phyloP scores from a whole-genome alignment of 2,113 vertebrate genomes.

The Rhinopithecus roxellana region DNA sequence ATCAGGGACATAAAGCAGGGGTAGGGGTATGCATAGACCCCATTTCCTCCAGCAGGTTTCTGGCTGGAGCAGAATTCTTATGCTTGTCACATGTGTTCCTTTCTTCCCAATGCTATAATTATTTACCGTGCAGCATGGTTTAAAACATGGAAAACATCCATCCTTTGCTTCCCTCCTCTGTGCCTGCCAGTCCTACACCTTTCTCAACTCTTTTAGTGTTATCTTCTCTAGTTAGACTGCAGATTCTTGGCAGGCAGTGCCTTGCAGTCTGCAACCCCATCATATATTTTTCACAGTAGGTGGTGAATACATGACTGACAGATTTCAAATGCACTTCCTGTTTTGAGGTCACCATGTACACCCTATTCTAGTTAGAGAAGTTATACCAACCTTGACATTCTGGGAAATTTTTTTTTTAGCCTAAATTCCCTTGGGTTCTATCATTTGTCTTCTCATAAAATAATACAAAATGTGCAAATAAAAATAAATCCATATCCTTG shows the following conservation, averaged over 20 bases:
- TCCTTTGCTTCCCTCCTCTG: not conserved
- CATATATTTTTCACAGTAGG: not conserved
- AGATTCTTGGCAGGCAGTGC: not conserved
- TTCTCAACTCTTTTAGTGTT: not conserved
- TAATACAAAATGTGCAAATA: not conserved
- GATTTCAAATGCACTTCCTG: not conserved
- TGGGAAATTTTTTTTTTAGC: not conserved
- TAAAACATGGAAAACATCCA: not conserved
- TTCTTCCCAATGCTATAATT: not conserved
- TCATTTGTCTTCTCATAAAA: conserved; percentile 12
- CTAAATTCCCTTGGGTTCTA: conserved; percentile 11
- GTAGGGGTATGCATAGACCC: not conserved
- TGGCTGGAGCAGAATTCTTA: not conserved
- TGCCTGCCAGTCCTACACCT: not conserved
- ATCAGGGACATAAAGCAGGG: not conserved
- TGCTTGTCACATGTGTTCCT: not conserved
- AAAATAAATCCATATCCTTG: conserved; percentile 36
- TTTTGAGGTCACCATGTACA: not conserved
- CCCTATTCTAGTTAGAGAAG: not conserved
- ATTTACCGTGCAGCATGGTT: not conserved
- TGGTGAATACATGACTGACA: not conserved
- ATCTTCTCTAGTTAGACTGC: not conserved
- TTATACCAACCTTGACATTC: not conserved
- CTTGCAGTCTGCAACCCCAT: not conserved
- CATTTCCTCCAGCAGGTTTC: not conserved